These are phyloP conservation scores for Helogale parvula DNA, from an alignment of 2,113 vertebrate genomes.

Conservation along the genomic window DNA sequence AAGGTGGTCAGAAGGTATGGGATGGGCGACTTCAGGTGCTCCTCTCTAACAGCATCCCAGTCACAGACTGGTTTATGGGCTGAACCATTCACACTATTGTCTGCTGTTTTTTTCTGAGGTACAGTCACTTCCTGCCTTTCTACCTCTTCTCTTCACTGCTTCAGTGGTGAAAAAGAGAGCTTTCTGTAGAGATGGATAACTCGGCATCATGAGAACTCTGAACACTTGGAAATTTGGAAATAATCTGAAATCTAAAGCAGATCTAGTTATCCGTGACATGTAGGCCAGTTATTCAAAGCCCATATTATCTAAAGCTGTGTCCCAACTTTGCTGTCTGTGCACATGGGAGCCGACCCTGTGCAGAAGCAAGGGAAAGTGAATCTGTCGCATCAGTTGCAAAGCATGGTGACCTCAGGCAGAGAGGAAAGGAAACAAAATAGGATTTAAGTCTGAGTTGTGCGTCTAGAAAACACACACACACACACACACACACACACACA, in stretches of 20 bases:
- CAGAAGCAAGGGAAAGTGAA: not conserved
- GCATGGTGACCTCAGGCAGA: not conserved
- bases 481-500: too few relatives aligned
- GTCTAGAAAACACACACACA: not conserved
- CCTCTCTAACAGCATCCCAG: accelerated
- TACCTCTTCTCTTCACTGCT: not conserved
- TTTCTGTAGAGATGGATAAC: not conserved
- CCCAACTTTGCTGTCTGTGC: not conserved
- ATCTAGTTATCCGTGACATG: not conserved
- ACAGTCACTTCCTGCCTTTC: not conserved
- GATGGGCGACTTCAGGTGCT: not conserved
- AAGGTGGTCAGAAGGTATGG: not conserved
- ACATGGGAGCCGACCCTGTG: not conserved
- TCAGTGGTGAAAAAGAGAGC: not conserved
- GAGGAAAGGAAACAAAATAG: not conserved
- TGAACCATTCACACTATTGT: not conserved
- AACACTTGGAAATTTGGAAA: not conserved
- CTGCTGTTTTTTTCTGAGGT: not conserved
- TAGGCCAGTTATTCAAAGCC: not conserved
- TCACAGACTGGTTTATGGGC: not conserved
- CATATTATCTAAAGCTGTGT: not conserved
- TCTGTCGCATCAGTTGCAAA: not conserved
- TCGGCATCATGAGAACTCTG: not conserved
- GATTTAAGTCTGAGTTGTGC: not conserved
- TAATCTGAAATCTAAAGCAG: not conserved